Conservation (phyloP, 2,113 vertebrate genomes). For the Bolborhynchus lineola region DNA sequence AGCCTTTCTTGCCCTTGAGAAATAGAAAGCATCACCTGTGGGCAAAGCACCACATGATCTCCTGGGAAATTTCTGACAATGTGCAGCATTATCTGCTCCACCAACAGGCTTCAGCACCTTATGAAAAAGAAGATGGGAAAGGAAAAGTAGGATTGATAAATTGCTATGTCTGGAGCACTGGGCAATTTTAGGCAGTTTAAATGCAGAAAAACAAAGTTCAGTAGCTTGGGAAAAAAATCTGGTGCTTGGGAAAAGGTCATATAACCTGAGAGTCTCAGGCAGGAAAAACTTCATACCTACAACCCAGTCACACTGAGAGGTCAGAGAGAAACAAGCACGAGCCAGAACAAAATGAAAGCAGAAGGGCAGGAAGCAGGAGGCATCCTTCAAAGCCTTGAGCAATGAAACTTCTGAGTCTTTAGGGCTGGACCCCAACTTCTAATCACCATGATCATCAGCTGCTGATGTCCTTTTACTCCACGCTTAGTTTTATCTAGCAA, state of each 20-base stretch:
- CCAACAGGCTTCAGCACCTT: background rate
- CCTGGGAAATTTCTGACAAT: background rate
- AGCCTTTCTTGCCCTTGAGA: background rate
- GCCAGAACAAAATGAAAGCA: background rate
- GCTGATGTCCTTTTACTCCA: background rate
- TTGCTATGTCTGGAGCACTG: background rate
- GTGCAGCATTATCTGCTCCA: background rate
- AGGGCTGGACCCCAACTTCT: background rate
- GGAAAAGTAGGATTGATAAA: background rate
- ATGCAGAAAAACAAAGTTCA: slow-evolving; percentile 21
- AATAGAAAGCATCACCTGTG: background rate
- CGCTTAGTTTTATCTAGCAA: background rate
- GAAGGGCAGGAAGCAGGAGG: background rate
- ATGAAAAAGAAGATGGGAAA: background rate
- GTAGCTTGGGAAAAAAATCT: background rate
- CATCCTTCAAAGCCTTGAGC: background rate
- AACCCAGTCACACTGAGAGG: background rate
- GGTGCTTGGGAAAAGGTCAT: background rate
- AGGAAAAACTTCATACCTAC: background rate
- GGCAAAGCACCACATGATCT: background rate
- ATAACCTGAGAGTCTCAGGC: background rate
- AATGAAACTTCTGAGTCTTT: background rate
- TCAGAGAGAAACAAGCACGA: background rate
- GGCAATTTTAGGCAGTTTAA: background rate
- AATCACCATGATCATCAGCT: background rate